Percentiles rank a stretch among this genome's conserved stretches.
Conservation (phyloP, 2,113 vertebrate species). For the Mungos mungo region DNA sequence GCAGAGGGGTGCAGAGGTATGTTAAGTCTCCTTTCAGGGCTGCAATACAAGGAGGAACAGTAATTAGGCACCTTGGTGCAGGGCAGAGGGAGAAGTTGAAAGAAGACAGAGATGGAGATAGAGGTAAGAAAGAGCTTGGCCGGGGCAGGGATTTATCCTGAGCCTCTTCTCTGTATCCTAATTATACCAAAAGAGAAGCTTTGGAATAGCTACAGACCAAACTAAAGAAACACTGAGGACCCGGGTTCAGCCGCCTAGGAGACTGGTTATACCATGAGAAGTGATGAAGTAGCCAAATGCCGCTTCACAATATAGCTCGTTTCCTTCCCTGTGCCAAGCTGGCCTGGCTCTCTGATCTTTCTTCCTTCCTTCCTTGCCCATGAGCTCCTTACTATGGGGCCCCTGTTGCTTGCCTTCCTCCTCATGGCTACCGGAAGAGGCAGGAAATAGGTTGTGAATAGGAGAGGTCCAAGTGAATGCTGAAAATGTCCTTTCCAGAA, state of each 20-base stretch:
- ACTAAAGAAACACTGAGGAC: neutral
- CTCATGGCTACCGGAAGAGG: neutral
- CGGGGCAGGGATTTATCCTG: neutral
- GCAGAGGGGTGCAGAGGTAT: neutral
- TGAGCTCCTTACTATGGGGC: neutral
- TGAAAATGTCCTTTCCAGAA: neutral
- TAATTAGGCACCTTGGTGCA: neutral
- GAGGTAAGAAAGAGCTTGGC: neutral
- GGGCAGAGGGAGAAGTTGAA: neutral
- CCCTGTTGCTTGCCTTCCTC: neutral
- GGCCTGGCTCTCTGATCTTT: rapidly evolving
- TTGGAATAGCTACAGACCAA: neutral
- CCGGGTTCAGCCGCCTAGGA: neutral
- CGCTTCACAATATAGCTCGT: neutral
- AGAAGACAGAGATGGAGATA: neutral
- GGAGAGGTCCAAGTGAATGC: neutral
- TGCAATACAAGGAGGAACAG: neutral
- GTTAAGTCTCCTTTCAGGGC: neutral
- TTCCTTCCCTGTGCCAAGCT: neutral
- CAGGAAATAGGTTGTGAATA: neutral
- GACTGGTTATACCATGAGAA: neutral
- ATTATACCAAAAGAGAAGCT: neutral
- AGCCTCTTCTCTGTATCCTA: neutral
- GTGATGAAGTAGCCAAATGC: neutral
- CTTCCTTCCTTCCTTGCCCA: neutral